Evolutionary conservation across 1,140 invertebrate genomes (phyloP), one percentile per base, ranked within the genome.

Genomic region (Cryptotermes secundus): DNA sequence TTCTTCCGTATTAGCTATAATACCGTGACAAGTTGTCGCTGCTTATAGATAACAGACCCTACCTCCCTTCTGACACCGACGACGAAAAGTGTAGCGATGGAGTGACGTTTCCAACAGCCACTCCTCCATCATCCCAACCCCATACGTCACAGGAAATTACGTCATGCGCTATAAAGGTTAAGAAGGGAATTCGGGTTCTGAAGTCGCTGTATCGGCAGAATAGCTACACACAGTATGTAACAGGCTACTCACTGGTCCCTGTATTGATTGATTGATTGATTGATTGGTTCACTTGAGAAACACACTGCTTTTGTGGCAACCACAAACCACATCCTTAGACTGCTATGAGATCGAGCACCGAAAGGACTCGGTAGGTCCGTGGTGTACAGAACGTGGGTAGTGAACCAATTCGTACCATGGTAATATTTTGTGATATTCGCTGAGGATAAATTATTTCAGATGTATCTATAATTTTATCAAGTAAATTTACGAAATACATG

Each of bases 1-100:
- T 72, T 72, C 59, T 72, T 72, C 59, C n/a, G 59, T n/a, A 72
- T 72, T 72, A 72, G 59, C 59, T 31, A 72, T 72, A 72, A 72
- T 72, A 72, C n/a, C 26, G n/a, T 31, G 59, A 72, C 59, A 72
- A 72, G 26, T 16, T 14, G 59, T 31, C 59, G 59, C 14, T 72
- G 26, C 59, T 72, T 72, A 31, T 14, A 72, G 59, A 72, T 72
- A 72, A 72, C 59, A 72, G 6, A 9, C 59, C 59, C 26, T 9
- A 6, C 12, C 59, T n/a, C 6, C 1, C 59, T n/a, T 72, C 10
- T 72, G 59, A 72, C 59, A 72, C 59, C 59, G 31, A 4, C 59
- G 59, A 72, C 26, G n/a, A 31, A 72, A 72, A 31, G 59, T 72
- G 31, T 6, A 72, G 59, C 59, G 59, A 72, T 10, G 59, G 59